Base-by-base conservation (phyloP, 2,113 vertebrate genomes). In the Epinephelus fuscoguttatus region DNA sequence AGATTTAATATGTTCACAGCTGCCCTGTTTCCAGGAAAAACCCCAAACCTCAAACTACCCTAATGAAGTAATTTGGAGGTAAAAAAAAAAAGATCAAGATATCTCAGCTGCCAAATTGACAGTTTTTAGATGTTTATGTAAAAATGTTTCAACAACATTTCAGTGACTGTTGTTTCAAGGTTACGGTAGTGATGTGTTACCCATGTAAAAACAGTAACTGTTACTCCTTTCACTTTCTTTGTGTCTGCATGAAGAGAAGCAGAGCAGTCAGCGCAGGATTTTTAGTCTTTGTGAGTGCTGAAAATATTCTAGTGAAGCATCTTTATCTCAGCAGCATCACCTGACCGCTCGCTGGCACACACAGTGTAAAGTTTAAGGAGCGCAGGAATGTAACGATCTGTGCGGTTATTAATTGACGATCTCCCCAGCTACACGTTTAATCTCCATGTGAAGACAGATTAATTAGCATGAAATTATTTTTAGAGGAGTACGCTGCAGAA, bases 401-500 rank as follows among this genome's bases (percentile, higher is more conserved):
- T 27, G 21, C 30, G 9, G 49, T 42, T 60, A 61, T 76, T 72
- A 55, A 61, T 55, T 45, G 47, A 73, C 61, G 60, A 60, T 10
- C 13, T 8, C 19, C 42, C 7, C 25, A 14, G 42, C 52, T 15
- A 59, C 63, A 42, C 59, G 8, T 75, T 73, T 45, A 61, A 68
- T 74, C 47, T 78, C 33, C 75, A 19, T 6, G 53, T 62, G 49
- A 70, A 70, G 70, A 57, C 37, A 4, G 55, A 64, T 63, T 75
- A 80, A 70, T 63, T 60, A 74, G 73, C 68, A 8, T 27, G 2
- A 11, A 9, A 57, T 56, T 63, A 59, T 70, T 78, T 82, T 78
- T 64, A 25, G 79, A 74, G 63, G 27, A 40, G 70, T 42, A 21
- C 49, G 60, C 78, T 71, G 84, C 52, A 33, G 66, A 33, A 76